Evolutionary conservation across 2,113 vertebrate genomes (phyloP), one percentile per base, ranked within the genome.

Genomic region (Caranx melampygus): DNA sequence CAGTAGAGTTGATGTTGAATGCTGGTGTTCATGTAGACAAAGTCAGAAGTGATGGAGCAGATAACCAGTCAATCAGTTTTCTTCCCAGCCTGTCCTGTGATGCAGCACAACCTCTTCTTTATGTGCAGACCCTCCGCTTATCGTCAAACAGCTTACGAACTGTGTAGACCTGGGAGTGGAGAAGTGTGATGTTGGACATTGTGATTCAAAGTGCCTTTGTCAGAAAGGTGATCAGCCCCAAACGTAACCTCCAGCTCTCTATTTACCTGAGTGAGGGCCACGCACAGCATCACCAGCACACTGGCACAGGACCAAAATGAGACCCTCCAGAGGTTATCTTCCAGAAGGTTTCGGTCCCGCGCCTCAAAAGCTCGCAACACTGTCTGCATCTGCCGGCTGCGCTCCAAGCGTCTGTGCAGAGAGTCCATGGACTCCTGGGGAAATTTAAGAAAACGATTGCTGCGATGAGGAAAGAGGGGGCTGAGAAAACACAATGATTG

Each of bases 301-400:
- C 95, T 95, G 62, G 95, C 88, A 0, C 96, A 96, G 0, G 96
- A 97, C 96, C 96, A 97, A 89, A 97, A 97, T 7, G 95, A 96
- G 51, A 97, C 96, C 33, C 95, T 93, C 88, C 93, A 95, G 20
- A 96, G 87, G 89, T 97, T 97, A 78, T 95, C 94, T 54, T 97
- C 97, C 79, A 95, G 95, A 26, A 97, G 94, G 87, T 97, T 97
- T 15, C 97, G 92, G 87, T 97, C 97, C 0, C 96, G 94, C 0
- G 97, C 96, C 85, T 97, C 96, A 4, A 96, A 97, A 1, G 96
- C 96, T 35, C 96, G 90, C 45, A 97, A 80, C 45, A 96, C 91
- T 0, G 94, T 95, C 93, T 97, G 96, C 94, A 97, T 95, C 83
- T 97, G 96, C 42, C 96, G 94, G 78, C 96, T 96, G 42, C 95